A percentile compares a stretch with the other conserved stretches of the same genome.
Evolutionary conservation across 2,113 vertebrate genomes (phyloP).

Genomic region (Scatophagus argus): DNA sequence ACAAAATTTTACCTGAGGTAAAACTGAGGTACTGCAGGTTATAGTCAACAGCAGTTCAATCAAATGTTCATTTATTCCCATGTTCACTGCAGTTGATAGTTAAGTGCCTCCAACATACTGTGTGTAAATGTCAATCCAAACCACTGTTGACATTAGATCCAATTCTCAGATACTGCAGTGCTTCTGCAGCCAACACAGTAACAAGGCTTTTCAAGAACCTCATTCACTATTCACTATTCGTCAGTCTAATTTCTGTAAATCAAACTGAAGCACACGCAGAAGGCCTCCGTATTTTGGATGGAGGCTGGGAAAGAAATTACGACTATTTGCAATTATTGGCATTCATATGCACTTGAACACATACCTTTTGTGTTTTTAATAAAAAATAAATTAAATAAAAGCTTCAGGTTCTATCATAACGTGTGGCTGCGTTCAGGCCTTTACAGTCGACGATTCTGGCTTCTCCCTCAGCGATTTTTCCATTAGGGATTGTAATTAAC

Average conservation of each 20-base stretch:
- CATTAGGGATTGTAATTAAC: constrained; percentile 81
- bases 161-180: constrained; percentile 28
- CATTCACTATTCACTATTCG: constrained; percentile 3
- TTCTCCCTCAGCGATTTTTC: constrained; percentile 68
- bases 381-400: constrained; percentile 1
- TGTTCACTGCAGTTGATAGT: constrained; percentile 45
- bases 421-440: constrained; percentile 27
- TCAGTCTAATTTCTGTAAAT: constrained; percentile 47
- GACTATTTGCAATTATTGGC: constrained; percentile 52
- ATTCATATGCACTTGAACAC: constrained; percentile 56
- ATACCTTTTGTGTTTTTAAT: constrained; percentile 36
- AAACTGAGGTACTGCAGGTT: constrained; percentile 11
- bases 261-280: constrained; percentile 28
- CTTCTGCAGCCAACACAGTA: constrained; percentile 27
- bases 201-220: constrained; percentile 29
- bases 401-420: constrained; percentile 20
- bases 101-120: constrained; percentile 53
- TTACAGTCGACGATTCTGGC: too few relatives aligned
- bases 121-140: constrained; percentile 67
- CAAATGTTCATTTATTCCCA: constrained; percentile 16
- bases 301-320: background rate
- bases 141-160: constrained; percentile 64
- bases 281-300: constrained; percentile 9
- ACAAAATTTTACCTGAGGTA: background rate
- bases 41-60: constrained; percentile 1